These are phyloP conservation scores for Dissostichus mawsoni DNA, from an alignment of 2,113 vertebrate species.

Conservation along the genomic window DNA sequence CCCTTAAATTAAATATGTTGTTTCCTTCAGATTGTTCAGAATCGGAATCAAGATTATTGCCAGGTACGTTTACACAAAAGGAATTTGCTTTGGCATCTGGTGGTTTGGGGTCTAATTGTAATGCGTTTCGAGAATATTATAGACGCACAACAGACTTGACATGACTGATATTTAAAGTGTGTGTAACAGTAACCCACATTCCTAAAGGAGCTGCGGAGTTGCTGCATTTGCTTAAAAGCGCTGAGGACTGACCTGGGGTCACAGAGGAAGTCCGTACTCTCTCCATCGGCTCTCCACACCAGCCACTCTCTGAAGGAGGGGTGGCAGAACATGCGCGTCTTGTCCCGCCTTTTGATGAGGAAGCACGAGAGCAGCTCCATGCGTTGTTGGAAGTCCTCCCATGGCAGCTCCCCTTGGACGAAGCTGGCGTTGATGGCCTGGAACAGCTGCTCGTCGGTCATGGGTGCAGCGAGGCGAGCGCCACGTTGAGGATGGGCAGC, in stretches of 20 bases:
- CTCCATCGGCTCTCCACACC: slow-evolving; percentile 95
- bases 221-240: slow-evolving; percentile 18
- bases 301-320: slow-evolving; percentile 99
- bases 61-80: too few species aligned
- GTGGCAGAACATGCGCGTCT: slow-evolving; percentile 99
- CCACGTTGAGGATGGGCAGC: slow-evolving; percentile 92
- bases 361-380: slow-evolving; percentile 95
- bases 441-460: slow-evolving; percentile 98
- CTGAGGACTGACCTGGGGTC: slow-evolving; percentile 90
- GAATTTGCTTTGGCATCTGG: too few species aligned
- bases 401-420: slow-evolving; percentile 87
- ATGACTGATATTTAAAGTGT: neutral
- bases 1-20: neutral
- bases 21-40: neutral
- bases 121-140: neutral
- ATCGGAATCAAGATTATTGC: too few species aligned
- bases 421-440: slow-evolving; percentile 92
- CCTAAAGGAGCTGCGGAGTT: slow-evolving; percentile 23
- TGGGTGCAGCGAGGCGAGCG: slow-evolving; percentile 94
- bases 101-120: slow-evolving; percentile 3
- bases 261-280: slow-evolving; percentile 95
- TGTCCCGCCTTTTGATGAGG: slow-evolving; percentile 93
- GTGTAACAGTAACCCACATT: slow-evolving; percentile 2
- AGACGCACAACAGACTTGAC: neutral
- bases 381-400: slow-evolving; percentile 97